Conservation (phyloP, 2,797 vertebrate genomes). For the Prionace glauca region DNA sequence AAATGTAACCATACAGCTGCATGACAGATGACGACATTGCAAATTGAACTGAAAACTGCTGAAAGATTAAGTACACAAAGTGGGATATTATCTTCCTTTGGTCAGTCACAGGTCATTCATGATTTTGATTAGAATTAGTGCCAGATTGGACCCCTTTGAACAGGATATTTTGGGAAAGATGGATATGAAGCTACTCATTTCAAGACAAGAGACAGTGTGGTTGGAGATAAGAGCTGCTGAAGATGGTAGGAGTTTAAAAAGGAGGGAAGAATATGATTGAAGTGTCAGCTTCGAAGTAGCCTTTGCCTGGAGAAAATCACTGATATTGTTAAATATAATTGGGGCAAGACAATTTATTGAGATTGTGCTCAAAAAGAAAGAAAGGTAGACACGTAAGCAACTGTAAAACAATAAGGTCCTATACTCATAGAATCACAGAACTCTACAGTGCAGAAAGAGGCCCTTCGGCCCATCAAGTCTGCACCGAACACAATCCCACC, state of each 20-base stretch:
- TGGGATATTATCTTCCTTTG: not conserved
- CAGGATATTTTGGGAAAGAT: not conserved
- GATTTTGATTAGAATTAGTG: not conserved
- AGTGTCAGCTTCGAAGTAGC: not conserved
- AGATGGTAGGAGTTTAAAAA: not conserved
- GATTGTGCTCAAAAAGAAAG: not conserved
- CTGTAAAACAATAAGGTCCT: not conserved
- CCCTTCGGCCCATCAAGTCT: too few species aligned
- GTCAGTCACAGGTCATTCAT: not conserved
- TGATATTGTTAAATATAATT: not conserved
- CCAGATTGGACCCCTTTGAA: not conserved
- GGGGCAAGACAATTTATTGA: not conserved
- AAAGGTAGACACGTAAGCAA: not conserved
- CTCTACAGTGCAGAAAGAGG: too few species aligned
- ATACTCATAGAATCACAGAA: too few species aligned
- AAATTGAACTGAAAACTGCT: not conserved
- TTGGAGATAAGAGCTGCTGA: not conserved
- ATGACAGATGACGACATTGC: not conserved
- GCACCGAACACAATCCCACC: too few species aligned
- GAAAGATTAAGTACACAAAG: not conserved
- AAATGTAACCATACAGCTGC: not conserved
- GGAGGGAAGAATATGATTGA: not conserved
- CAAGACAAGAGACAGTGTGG: not conserved
- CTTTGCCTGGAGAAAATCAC: not conserved
- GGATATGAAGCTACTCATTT: not conserved